Conservation (phyloP, 2,797 vertebrate species). For the Premnoplex brunnescens region DNA sequence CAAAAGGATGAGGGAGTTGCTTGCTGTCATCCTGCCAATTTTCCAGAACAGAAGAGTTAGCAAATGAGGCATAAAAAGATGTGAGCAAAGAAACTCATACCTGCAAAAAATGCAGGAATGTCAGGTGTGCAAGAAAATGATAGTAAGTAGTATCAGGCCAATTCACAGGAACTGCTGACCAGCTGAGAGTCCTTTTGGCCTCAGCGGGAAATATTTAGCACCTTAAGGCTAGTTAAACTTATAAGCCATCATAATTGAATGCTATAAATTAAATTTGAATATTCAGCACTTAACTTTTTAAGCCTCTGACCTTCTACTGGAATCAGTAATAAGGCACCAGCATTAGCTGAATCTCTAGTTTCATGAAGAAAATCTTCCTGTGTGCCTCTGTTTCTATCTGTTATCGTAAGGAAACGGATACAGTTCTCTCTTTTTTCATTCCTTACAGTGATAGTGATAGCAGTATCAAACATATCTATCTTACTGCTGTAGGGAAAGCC, state of each 20-base stretch:
- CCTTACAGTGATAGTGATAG: not conserved
- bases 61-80: slow-evolving; percentile 39
- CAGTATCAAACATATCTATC: not conserved
- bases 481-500: not conserved
- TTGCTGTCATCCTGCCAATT: slow-evolving; percentile 46
- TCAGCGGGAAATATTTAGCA: not conserved
- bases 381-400: not conserved
- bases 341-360: not conserved
- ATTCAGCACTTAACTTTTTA: slow-evolving; percentile 12
- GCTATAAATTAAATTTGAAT: not conserved
- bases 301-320: not conserved
- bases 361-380: not conserved
- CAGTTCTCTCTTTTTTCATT: not conserved
- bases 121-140: not conserved
- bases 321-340: not conserved
- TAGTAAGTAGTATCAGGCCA: not conserved
- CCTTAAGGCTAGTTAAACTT: not conserved
- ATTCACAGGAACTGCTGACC: not conserved
- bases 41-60: slow-evolving; percentile 45
- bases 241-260: not conserved
- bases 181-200: not conserved
- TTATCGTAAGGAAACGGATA: not conserved
- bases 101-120: not conserved
- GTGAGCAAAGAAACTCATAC: slow-evolving; percentile 25
- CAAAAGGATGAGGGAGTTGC: slow-evolving; percentile 49